These are phyloP conservation scores for Cantharis lateralis DNA, from an alignment of 2,888 invertebrate genomes.

Conservation along the genomic window DNA sequence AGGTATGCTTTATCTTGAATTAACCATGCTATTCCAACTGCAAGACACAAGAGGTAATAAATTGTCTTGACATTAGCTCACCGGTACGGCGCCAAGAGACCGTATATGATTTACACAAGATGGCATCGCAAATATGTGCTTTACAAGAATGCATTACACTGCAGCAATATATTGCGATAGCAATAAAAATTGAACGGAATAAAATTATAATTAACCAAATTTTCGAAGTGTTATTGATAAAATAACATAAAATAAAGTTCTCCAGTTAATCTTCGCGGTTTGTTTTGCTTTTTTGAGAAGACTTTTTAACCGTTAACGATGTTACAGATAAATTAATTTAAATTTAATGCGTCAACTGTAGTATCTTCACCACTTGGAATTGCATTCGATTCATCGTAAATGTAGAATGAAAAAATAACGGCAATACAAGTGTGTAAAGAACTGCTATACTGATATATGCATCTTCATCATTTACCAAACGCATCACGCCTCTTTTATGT, in stretches of 20 bases:
- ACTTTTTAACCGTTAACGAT: background rate
- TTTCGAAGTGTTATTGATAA: background rate
- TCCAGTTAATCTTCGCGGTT: background rate
- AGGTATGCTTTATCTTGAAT: background rate
- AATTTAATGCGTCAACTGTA: background rate
- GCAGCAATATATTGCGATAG: background rate
- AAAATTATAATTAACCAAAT: background rate
- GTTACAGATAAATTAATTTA: background rate
- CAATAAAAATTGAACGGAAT: background rate
- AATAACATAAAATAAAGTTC: background rate
- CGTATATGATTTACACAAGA: conserved; percentile 15
- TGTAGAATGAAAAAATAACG: conserved; percentile 4
- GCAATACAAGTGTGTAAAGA: background rate
- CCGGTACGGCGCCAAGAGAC: conserved; percentile 9
- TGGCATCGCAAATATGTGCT: conserved; percentile 3
- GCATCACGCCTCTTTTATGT: conserved; percentile 6
- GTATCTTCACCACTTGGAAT: background rate
- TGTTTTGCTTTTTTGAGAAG: background rate
- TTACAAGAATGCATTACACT: background rate
- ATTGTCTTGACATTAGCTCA: conserved; percentile 20
- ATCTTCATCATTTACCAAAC: conserved; percentile 5
- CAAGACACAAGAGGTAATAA: conserved; percentile 4
- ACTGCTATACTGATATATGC: background rate
- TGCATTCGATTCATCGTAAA: background rate
- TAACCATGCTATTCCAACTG: background rate